Evolutionary conservation across 2,888 invertebrate genomes (phyloP), one percentile per base, ranked within the genome.

Genomic region (Athalia rosae): DNA sequence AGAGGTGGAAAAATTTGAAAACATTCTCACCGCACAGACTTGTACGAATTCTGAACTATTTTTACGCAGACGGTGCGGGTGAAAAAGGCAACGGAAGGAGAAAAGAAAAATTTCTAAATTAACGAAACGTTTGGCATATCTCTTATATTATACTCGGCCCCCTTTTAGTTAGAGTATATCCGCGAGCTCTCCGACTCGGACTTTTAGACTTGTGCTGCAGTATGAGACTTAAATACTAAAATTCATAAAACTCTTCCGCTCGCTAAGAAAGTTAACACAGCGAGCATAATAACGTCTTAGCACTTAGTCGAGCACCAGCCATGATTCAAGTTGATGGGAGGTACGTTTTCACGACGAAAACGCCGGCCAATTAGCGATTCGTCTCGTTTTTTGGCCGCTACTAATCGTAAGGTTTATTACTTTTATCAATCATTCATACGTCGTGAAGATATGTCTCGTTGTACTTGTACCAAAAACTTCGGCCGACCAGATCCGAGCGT

Each of bases 71-170:
- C 71, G 71, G 13, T 28, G 28, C 28, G 28, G 28, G 28, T 28
- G 28, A 28, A 28, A 2, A 28, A 2, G 28, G 2, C 28, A 28
- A 28, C 28, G 28, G 28, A 28, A 28, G 28, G 28, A 28, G 28
- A 2, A 28, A 28, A 28, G 58, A 71, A 67, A 71, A 71, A 71
- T 71, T 6, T 71, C 71, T 41, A 58, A 71, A 71, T 71, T 58
- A 71, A 71, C 71, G 71, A 71, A 71, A 71, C 58, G 56, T 50
- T 71, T 5, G 71, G 58, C 71, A 71, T 71, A 71, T 71, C 45
- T 71, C 58, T 71, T 28, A 45, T 58, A 71, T 66, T 48, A 66
- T 48, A 48, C 48, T 7, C 48, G 4, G 8, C 8, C 8, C 28
- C 28, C 28, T 28, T 28, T 28, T 28, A 28, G 28, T 28, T 63